Percentiles rank a stretch among this genome's conserved stretches.
phyloP scores from a whole-genome alignment of 1,140 invertebrate genomes.

The Drosophila navojoa region DNA sequence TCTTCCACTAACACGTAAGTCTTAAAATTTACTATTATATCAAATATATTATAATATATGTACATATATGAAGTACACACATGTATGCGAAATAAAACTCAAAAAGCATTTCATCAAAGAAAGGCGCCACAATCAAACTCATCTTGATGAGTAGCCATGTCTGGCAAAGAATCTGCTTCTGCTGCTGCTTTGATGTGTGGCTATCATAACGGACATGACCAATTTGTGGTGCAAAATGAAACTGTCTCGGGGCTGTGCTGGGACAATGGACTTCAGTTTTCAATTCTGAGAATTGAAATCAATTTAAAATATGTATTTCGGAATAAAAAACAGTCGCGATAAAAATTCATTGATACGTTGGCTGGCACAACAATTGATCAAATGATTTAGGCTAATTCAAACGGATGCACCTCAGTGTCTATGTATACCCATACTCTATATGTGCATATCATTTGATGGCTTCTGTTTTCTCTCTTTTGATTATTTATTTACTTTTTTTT shows the following conservation, averaged over 20 bases:
- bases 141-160: slow-evolving; percentile 6
- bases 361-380: slow-evolving; percentile 38
- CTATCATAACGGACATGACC: slow-evolving; percentile 56
- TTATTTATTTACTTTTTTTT: slow-evolving; percentile 43
- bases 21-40: slow-evolving; percentile 28
- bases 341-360: slow-evolving; percentile 7
- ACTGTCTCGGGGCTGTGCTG: slow-evolving; percentile 8
- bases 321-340: too few relatives aligned
- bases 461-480: not conserved
- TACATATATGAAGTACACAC: too few relatives aligned
- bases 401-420: slow-evolving; percentile 6
- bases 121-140: slow-evolving; percentile 10
- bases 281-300: slow-evolving; percentile 76
- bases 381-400: slow-evolving; percentile 44
- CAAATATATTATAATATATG: not conserved
- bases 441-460: not conserved
- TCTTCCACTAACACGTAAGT: slow-evolving; percentile 75
- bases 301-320: slow-evolving; percentile 55
- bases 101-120: slow-evolving; percentile 1
- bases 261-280: slow-evolving; percentile 66
- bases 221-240: slow-evolving; percentile 43
- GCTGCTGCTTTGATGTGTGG: slow-evolving; percentile 10
- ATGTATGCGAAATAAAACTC: slow-evolving; percentile 1
- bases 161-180: not conserved
- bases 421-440: not conserved